Conservation (phyloP, 2,888 invertebrate species). For the Campoletis raptor region DNA sequence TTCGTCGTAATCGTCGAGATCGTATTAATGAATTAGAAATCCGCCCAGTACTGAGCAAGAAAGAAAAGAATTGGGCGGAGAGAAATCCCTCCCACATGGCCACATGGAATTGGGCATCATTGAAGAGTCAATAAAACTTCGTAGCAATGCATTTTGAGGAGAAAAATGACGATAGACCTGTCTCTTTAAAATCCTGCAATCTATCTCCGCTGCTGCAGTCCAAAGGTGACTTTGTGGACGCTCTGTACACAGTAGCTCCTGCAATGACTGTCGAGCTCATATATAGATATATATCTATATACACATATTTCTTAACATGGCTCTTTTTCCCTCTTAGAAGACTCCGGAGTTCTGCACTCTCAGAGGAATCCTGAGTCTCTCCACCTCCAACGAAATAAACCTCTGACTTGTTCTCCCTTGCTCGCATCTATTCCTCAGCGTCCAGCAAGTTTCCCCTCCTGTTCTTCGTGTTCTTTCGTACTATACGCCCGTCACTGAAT, state of each 20-base stretch:
- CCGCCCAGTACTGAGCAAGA: not conserved
- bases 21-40: not conserved
- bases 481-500: constrained; percentile 30
- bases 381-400: constrained; percentile 28
- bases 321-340: constrained; percentile 64
- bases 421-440: constrained; percentile 66
- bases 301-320: constrained; percentile 34
- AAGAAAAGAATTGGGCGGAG: not conserved
- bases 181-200: not conserved
- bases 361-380: constrained; percentile 47
- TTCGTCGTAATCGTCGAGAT: not conserved
- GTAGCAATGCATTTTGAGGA: not conserved
- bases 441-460: constrained; percentile 48
- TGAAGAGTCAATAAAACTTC: not conserved
- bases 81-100: not conserved
- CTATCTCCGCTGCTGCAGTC: not conserved
- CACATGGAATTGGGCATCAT: not conserved
- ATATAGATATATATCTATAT: constrained; percentile 18
- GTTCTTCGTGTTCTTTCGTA: constrained; percentile 41
- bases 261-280: constrained; percentile 50
- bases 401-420: constrained; percentile 59
- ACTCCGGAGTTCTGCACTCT: constrained; percentile 37
- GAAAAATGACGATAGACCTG: not conserved
- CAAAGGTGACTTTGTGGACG: not conserved
- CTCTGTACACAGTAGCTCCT: constrained; percentile 50